phyloP scores from a whole-genome alignment of 2,888 invertebrate species.

The Tenthredo distinguenda region DNA sequence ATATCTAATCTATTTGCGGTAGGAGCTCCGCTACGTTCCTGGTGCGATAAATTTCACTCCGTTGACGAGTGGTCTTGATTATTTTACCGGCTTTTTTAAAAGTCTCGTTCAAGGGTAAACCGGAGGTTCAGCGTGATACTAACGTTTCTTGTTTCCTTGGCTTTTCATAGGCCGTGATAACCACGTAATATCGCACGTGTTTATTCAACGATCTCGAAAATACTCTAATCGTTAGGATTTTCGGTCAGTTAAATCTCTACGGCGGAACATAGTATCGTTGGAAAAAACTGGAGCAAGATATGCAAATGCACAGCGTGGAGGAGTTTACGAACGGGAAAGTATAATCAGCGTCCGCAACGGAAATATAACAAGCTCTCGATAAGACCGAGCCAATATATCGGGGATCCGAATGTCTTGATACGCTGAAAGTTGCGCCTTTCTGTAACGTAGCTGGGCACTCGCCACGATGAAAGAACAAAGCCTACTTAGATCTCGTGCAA shows the following conservation, averaged over 20 bases:
- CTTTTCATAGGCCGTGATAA: neutral
- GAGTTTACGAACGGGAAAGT: neutral
- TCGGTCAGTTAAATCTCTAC: neutral
- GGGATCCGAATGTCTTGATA: neutral
- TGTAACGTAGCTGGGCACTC: neutral
- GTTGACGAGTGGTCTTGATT: constrained; percentile 13
- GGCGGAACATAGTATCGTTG: neutral
- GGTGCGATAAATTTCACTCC: constrained; percentile 22
- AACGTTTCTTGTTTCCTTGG: neutral
- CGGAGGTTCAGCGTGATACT: neutral
- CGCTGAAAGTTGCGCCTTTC: neutral
- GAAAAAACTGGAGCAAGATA: neutral
- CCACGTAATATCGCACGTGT: neutral
- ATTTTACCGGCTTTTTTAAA: neutral
- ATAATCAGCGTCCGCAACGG: neutral
- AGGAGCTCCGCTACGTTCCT: neutral
- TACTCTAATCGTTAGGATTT: neutral
- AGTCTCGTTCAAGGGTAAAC: neutral
- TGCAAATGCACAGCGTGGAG: neutral
- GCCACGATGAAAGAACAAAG: neutral
- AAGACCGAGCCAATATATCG: neutral
- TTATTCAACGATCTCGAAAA: neutral
- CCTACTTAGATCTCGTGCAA: neutral
- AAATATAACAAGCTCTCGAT: neutral
- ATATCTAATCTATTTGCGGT: constrained; percentile 43